A percentile compares a stretch with the other conserved stretches of the same genome.
phyloP scores from a whole-genome alignment of 23 tunicate species.

The Oikopleura dioica region DNA sequence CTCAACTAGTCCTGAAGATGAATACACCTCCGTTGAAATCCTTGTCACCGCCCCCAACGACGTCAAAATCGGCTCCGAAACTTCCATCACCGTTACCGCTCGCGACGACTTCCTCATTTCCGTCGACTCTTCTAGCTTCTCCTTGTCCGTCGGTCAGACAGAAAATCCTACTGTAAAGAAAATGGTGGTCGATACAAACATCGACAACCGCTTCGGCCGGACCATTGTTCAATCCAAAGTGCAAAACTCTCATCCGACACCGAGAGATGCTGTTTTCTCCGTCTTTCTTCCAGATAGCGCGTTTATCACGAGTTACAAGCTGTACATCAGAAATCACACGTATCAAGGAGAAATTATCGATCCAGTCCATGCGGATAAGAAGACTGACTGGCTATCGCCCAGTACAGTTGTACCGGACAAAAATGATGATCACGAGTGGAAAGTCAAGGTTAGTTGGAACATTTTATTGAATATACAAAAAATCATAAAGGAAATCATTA shows the following conservation, averaged over 20 bases:
- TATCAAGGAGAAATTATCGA: neutral
- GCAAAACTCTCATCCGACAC: neutral
- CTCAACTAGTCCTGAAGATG: neutral
- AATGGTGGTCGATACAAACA: neutral
- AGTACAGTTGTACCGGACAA: neutral
- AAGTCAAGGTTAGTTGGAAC: neutral
- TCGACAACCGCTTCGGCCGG: slow-evolving; percentile 6
- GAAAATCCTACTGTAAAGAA: slow-evolving; percentile 4
- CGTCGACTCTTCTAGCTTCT: neutral
- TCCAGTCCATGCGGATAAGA: neutral
- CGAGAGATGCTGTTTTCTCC: slow-evolving; percentile 10
- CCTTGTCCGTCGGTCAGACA: neutral
- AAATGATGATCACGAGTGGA: slow-evolving; percentile 11
- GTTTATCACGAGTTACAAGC: neutral
- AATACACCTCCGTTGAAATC: neutral
- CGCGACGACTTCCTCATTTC: neutral
- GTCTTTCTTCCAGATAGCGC: slow-evolving; percentile 1
- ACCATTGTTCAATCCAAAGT: slow-evolving; percentile 12
- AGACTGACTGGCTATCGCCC: neutral
- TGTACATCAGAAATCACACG: slow-evolving; percentile 9
- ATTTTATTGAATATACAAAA: no score
- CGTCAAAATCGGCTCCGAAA: neutral
- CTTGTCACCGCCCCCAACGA: neutral
- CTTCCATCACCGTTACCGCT: neutral
- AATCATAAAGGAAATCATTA: no score